Conservation (phyloP, 2,797 vertebrate genomes). For the Phalanger gymnotis region DNA sequence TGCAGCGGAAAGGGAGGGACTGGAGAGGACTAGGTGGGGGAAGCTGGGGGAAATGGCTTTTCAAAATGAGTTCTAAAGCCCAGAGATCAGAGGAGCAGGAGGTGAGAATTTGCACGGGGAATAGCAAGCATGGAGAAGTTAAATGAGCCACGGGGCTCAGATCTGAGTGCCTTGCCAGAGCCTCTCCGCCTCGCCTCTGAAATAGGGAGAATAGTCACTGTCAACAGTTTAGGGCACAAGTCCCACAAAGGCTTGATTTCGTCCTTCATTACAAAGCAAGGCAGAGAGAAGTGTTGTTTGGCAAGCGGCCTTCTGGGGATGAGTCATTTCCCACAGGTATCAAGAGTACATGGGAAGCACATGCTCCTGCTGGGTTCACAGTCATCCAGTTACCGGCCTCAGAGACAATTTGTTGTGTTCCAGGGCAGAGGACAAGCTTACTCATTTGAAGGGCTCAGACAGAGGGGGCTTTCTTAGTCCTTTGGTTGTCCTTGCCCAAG, state of each 20-base stretch:
- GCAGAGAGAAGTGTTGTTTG: neutral
- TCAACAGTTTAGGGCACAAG: neutral
- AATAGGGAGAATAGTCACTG: neutral
- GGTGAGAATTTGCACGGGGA: neutral
- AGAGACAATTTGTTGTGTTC: neutral
- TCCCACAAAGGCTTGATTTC: neutral
- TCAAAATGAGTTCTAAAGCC: too few relatives aligned
- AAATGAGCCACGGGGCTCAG: neutral
- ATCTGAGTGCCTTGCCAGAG: neutral
- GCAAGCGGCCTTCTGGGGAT: neutral
- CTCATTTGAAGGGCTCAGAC: neutral
- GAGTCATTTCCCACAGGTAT: neutral
- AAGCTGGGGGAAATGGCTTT: neutral
- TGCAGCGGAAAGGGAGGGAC: neutral
- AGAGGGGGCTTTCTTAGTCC: neutral
- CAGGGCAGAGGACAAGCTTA: neutral
- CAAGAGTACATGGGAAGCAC: neutral
- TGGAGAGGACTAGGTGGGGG: neutral
- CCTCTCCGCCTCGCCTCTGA: neutral
- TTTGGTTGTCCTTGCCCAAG: neutral
- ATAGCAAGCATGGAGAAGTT: neutral
- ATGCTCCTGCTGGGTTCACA: neutral
- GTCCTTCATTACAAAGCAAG: neutral
- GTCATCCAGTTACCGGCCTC: neutral
- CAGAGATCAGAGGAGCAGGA: neutral